Evolutionary conservation across 2,797 vertebrate genomes (phyloP).

Genomic region (Siniperca obscura): DNA sequence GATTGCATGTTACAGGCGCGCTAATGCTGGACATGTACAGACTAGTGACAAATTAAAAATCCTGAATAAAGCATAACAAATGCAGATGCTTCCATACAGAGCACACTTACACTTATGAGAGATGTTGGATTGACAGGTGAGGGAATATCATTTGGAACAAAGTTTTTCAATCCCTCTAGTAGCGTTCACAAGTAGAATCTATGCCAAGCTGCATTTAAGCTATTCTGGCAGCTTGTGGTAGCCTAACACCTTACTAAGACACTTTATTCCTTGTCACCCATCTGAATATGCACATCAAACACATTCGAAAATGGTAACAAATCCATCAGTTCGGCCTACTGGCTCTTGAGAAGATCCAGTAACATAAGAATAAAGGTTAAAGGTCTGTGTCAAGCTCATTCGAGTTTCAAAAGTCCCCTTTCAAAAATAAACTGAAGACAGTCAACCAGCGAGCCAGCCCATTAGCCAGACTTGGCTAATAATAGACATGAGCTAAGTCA

Average conservation of each 20-base stretch:
- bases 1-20: slow-evolving; percentile 8
- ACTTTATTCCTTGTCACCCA: neutral
- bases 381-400: slow-evolving; percentile 27
- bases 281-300: slow-evolving; percentile 17
- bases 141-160: neutral
- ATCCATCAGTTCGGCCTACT: neutral
- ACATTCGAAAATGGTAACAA: slow-evolving; percentile 12
- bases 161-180: neutral
- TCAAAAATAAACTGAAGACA: slow-evolving; percentile 66
- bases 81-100: slow-evolving; percentile 10
- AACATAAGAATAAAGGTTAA: slow-evolving; percentile 24
- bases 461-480: slow-evolving; percentile 53
- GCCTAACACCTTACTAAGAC: neutral
- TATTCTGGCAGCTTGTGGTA: neutral
- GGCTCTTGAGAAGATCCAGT: slow-evolving; percentile 23
- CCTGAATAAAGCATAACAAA: slow-evolving; percentile 8
- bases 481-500: slow-evolving; percentile 62
- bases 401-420: slow-evolving; percentile 29
- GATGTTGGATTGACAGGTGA: neutral
- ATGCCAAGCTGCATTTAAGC: neutral
- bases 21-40: neutral
- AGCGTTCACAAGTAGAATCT: neutral
- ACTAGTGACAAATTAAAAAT: slow-evolving; percentile 3
- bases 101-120: neutral
- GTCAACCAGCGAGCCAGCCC: slow-evolving; percentile 43